These are phyloP conservation scores for Peromyscus attwateri DNA, from an alignment of 2,797 vertebrate species.

Conservation along the genomic window DNA sequence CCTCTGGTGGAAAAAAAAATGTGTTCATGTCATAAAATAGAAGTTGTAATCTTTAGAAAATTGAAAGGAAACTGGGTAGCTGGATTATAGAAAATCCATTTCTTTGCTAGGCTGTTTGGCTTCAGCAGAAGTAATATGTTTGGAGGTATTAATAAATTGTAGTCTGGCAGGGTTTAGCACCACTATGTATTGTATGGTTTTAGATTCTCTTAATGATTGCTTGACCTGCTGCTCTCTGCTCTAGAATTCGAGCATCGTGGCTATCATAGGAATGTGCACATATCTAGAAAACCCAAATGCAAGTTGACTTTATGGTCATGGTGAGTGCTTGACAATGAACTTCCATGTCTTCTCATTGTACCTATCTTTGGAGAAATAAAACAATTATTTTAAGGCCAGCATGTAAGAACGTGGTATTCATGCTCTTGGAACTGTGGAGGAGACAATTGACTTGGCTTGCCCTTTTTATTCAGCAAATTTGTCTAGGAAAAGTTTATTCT, in stretches of 20 bases:
- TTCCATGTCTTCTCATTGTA: conserved; percentile 19
- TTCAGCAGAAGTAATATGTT: conserved; percentile 65
- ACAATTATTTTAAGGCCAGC: neutral
- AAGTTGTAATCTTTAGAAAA: conserved; percentile 75
- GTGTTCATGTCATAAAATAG: conserved; percentile 66
- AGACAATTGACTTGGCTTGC: conserved; percentile 8
- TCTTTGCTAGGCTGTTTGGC: conserved; percentile 27
- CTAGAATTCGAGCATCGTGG: neutral
- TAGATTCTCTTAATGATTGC: conserved; percentile 58
- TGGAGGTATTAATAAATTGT: conserved; percentile 70
- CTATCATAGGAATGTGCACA: neutral
- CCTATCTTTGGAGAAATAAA: conserved; percentile 36
- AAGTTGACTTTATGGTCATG: neutral
- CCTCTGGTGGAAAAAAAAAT: conserved; percentile 71
- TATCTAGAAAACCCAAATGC: conserved; percentile 33
- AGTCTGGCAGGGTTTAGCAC: conserved; percentile 28
- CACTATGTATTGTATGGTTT: neutral
- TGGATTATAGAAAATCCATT: conserved; percentile 68
- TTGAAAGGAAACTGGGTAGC: conserved; percentile 58
- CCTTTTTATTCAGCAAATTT: conserved; percentile 70
- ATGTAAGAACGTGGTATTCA: neutral
- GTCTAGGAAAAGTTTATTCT: conserved; percentile 61
- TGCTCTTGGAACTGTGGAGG: neutral
- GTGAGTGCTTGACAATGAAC: conserved; percentile 11
- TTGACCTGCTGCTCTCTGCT: neutral